phyloP scores from a whole-genome alignment of 2,797 vertebrate species.

The Botia kubotai region DNA sequence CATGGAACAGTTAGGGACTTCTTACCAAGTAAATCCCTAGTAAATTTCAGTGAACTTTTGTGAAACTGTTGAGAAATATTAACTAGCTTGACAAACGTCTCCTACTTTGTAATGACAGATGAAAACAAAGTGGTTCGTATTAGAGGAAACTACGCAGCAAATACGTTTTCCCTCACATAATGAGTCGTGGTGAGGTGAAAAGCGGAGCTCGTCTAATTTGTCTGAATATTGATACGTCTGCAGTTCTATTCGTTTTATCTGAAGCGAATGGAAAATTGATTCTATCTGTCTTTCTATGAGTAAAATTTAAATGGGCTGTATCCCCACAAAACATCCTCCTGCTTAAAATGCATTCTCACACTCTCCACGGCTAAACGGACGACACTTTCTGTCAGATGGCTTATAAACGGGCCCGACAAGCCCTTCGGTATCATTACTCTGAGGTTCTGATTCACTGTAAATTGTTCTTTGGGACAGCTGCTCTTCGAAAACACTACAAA shows the following conservation, averaged over 20 bases:
- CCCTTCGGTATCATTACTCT: constrained; percentile 64
- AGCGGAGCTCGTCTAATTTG: constrained; percentile 64
- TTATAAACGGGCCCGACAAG: constrained; percentile 40
- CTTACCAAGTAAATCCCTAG: not conserved
- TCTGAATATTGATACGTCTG: constrained; percentile 68
- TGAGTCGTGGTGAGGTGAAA: constrained; percentile 20
- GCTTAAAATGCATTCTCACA: constrained; percentile 60
- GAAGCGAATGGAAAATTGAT: constrained; percentile 56
- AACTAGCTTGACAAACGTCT: constrained; percentile 17
- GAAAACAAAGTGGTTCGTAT: constrained; percentile 41
- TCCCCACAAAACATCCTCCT: constrained; percentile 42
- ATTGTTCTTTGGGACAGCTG: constrained; percentile 59
- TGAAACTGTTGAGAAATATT: not conserved
- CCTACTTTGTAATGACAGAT: constrained; percentile 35
- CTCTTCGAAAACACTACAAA: constrained; percentile 60
- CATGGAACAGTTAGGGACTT: not conserved
- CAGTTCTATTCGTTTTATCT: constrained; percentile 69
- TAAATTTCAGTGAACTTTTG: not conserved
- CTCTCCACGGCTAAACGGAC: not conserved
- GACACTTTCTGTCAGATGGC: constrained; percentile 26
- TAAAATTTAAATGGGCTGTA: constrained; percentile 42
- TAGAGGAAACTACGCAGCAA: constrained; percentile 43
- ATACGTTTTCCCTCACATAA: constrained; percentile 21
- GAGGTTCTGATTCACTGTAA: constrained; percentile 64
- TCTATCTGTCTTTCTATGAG: constrained; percentile 63